Base-by-base conservation (phyloP, 2,113 vertebrate species). In the Todiramphus chloris region DNA sequence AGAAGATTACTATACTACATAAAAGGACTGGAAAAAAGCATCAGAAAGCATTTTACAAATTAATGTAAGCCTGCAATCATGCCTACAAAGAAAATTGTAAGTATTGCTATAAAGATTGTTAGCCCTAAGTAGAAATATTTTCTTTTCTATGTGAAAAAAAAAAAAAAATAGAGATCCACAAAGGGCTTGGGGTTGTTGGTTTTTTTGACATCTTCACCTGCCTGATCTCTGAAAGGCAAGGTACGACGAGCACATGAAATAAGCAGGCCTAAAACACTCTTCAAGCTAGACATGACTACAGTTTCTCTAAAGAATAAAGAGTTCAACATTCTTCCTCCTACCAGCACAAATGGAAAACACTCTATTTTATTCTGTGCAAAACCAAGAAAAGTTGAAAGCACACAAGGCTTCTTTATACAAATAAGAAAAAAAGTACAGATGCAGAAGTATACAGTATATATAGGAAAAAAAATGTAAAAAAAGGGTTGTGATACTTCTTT, bases 211-310 rank as follows among this genome's bases (percentile, higher is more conserved):
- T 58, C 63, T 85, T 85, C 74, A 83, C 60, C 63, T 66, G 50
- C 31, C 72, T 66, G 24, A 88, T 85, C 59, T 66, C 50, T 69
- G 41, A 85, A 60, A 90, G 31, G 25, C 72, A 74, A 91, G 43
- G 48, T 53, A 93, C 0, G 0, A 44, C 10, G 12, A 95, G 51
- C 0, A 0, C 73, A 83, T 46, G 37, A 89, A 83, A 91, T 44
- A 89, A 81, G 21, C 41, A 86, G 43, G 58, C 35, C 81, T 87
- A 70, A 87, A 89, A 43, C 60, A 59, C 46, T 89, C 83, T 58
- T 83, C 72, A 66, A 66, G 56, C 21, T 37, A 75, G 15, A 81
- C 6, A 3, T 2, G 17, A 37, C 7, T 67, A 37, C 55, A 67
- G 37, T 35, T 64, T 75, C 64, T 60, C 68, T 43, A 13, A 55